phyloP scores from a whole-genome alignment of 2,797 vertebrate genomes.

The Gambusia yucatana region DNA sequence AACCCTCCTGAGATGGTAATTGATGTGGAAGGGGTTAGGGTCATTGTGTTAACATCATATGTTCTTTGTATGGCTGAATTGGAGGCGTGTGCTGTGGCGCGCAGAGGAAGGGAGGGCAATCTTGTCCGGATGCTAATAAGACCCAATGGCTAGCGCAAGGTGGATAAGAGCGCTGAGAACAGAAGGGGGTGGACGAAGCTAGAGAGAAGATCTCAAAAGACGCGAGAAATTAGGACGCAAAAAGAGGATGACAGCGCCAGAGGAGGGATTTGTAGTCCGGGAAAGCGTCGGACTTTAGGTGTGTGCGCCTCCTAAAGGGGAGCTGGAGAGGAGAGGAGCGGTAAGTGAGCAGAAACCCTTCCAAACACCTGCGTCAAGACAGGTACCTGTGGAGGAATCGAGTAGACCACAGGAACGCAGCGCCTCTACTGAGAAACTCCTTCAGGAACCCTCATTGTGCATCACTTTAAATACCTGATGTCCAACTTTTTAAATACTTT shows the following conservation, averaged over 20 bases:
- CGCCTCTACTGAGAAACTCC: not conserved
- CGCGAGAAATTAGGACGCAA: slow-evolving; percentile 37
- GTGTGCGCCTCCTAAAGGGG: slow-evolving; percentile 45
- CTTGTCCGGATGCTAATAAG: slow-evolving; percentile 81
- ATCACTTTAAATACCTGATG: slow-evolving; percentile 9
- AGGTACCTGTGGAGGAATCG: slow-evolving; percentile 32
- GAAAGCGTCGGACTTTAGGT: slow-evolving; percentile 24
- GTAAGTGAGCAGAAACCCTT: slow-evolving; percentile 55
- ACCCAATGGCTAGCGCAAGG: slow-evolving; percentile 82
- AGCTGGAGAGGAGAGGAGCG: slow-evolving; percentile 32
- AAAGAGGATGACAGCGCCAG: slow-evolving; percentile 57
- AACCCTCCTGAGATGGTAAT: not conserved
- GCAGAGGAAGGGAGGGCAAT: slow-evolving; percentile 85
- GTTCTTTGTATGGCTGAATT: slow-evolving; percentile 70
- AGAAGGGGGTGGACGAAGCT: slow-evolving; percentile 59
- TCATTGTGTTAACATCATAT: slow-evolving; percentile 59
- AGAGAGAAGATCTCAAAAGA: slow-evolving; percentile 25
- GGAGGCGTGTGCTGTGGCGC: slow-evolving; percentile 84
- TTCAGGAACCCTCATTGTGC: not conserved
- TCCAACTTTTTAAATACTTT: slow-evolving; percentile 20
- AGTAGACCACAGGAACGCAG: slow-evolving; percentile 16
- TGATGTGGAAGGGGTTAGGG: slow-evolving; percentile 2
- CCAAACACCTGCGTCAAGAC: slow-evolving; percentile 63
- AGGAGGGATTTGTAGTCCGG: slow-evolving; percentile 31
- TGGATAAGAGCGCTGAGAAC: slow-evolving; percentile 74